Conservation (phyloP, 2,113 vertebrate genomes). For the Meriones unguiculatus region DNA sequence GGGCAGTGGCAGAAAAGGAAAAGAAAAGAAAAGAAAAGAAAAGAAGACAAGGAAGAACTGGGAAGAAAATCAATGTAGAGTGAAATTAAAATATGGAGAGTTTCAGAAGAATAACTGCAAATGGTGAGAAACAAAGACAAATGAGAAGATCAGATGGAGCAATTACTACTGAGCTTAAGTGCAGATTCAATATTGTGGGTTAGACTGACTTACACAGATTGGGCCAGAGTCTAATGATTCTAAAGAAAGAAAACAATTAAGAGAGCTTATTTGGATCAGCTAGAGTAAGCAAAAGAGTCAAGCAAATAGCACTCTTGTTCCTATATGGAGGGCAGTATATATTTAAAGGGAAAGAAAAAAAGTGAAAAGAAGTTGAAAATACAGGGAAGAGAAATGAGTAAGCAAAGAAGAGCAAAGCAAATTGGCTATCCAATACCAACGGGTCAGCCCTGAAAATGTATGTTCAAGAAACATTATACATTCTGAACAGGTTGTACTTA, state of each 20-base stretch:
- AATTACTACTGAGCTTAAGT: background rate
- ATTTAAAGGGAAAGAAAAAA: background rate
- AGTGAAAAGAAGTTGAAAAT: background rate
- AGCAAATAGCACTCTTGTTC: background rate
- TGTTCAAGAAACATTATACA: background rate
- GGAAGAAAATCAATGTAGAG: background rate
- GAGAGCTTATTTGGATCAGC: background rate
- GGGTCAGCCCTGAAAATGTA: background rate
- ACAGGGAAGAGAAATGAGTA: background rate
- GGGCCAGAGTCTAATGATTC: background rate
- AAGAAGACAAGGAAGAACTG: background rate
- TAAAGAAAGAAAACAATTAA: background rate
- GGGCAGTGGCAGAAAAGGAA: background rate
- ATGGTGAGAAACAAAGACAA: background rate
- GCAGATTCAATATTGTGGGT: background rate
- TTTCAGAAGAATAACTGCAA: background rate
- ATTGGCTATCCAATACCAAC: background rate
- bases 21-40: background rate
- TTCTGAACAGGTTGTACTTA: background rate
- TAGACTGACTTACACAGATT: background rate
- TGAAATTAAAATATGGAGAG: background rate
- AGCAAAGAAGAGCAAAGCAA: background rate
- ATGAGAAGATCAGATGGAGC: background rate
- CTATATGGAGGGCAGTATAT: background rate
- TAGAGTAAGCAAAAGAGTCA: background rate